Evolutionary conservation across 2,797 vertebrate species (phyloP), one percentile per base, ranked within the genome.

Genomic region (Pangasius sanitwongsei): DNA sequence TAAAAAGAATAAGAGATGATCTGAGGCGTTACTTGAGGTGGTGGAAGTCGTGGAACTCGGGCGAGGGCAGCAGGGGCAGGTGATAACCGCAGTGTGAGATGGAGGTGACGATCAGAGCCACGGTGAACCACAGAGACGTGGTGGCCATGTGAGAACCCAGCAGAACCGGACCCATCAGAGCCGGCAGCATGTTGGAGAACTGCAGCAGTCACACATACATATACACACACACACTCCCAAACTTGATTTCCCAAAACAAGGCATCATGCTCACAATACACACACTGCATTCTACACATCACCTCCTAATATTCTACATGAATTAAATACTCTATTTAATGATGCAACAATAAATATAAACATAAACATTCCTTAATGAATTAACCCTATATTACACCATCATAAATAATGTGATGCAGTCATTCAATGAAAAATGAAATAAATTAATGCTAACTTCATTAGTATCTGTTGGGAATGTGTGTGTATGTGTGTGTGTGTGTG

Each of bases 11-110:
- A 11, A 55, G 37, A 13, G 11, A 15, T 11, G 3, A 41, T 16
- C 8, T 41, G 18, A n/a, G 25, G 5, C 4, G 25, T 86, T 94
- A 99, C 98, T 95, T 98, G 94, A 98, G 97, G 92, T 99, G 98
- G 93, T 99, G 98, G 93, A 97, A 99, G 95, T 99, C 98, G 0
- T 99, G 98, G 94, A 98, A 99, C 93, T 99, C 98, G 0, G 98
- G 97, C 0, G 98, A 99, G 0, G 98, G 98, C 89, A 99, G 96
- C 89, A 99, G 95, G 81, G 98, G 98, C n/a, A 99, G 96, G 94
- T 99, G 98, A 94, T 98, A 99, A 5, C 98, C 98, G 0, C 97
- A 98, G 95, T 99, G 98, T 0, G 97, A 97, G 91, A 98, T 94
- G 86, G 96, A 97, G 50, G 97, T 97, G 90, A 92, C 93, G 90